Evolutionary conservation across 2,113 vertebrate species (phyloP).

Genomic region (Xyrauchen texanus): DNA sequence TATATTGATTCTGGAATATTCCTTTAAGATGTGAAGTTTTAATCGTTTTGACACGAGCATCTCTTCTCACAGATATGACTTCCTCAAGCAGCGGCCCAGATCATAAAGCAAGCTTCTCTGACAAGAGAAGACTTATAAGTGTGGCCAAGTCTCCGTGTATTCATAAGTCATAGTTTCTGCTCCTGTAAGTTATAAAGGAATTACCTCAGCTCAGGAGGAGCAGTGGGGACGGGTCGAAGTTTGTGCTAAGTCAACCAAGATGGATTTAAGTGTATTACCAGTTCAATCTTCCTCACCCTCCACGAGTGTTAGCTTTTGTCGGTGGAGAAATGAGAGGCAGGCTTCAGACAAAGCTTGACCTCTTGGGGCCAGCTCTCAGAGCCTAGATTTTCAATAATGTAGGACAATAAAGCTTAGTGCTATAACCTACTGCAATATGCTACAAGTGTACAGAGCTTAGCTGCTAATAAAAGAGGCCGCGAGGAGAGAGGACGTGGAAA

Average conservation of each 20-base stretch:
- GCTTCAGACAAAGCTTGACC: constrained; percentile 89
- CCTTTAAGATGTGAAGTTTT: constrained; percentile 38
- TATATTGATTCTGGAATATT: background rate
- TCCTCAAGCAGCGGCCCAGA: constrained; percentile 20
- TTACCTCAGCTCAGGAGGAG: constrained; percentile 63
- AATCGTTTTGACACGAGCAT: constrained; percentile 49
- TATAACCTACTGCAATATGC: constrained; percentile 91
- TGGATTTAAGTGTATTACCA: constrained; percentile 96
- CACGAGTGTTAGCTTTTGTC: constrained; percentile 83
- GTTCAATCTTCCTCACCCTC: constrained; percentile 87
- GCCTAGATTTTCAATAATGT: constrained; percentile 94
- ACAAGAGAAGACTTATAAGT: background rate
- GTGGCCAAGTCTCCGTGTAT: constrained; percentile 50
- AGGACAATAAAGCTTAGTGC: constrained; percentile 89
- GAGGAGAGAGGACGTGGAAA: constrained; percentile 2
- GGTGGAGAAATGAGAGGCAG: constrained; percentile 88
- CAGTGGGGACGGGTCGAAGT: constrained; percentile 85
- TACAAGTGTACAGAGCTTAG: constrained; percentile 93
- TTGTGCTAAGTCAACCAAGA: constrained; percentile 92
- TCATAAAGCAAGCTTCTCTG: constrained; percentile 54
- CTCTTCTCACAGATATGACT: constrained; percentile 40
- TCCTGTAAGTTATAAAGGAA: constrained; percentile 60
- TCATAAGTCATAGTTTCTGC: constrained; percentile 62
- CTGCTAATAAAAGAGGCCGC: constrained; percentile 84
- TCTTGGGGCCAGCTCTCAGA: constrained; percentile 84